phyloP scores from a whole-genome alignment of 2,797 vertebrate species.

The Schizothorax lantsangensis region DNA sequence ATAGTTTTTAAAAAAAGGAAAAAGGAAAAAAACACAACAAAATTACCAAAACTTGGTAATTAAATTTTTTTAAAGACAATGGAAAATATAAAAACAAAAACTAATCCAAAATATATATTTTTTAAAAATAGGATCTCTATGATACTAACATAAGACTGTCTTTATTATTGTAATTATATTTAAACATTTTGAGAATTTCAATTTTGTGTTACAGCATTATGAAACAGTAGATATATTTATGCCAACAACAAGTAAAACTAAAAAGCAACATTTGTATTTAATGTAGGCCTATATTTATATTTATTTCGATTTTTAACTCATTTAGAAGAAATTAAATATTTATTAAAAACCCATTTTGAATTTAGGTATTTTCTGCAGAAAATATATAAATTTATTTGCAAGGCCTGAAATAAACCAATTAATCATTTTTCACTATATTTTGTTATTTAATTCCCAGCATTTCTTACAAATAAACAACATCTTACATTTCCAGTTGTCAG shows the following conservation, averaged over 20 bases:
- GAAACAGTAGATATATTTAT: neutral
- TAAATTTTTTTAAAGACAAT: neutral
- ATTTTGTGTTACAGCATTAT: neutral
- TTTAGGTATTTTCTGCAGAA: neutral
- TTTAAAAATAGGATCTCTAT: neutral
- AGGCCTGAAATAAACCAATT: neutral
- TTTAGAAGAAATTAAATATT: neutral
- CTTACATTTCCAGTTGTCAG: neutral
- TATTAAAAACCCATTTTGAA: neutral
- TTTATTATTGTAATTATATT: neutral
- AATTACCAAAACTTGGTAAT: neutral
- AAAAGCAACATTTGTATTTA: neutral
- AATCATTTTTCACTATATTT: neutral
- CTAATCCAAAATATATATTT: neutral
- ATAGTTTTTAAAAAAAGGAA: neutral
- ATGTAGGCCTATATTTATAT: neutral
- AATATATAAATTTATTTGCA: neutral
- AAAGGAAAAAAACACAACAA: neutral
- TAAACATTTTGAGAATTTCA: neutral
- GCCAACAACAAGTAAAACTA: neutral
- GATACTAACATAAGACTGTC: neutral
- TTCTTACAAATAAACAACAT: neutral
- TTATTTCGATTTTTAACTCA: neutral
- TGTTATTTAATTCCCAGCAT: neutral
- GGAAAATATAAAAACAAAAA: neutral